phyloP scores from a whole-genome alignment of 2,113 vertebrate species.

The Nymphicus hollandicus region DNA sequence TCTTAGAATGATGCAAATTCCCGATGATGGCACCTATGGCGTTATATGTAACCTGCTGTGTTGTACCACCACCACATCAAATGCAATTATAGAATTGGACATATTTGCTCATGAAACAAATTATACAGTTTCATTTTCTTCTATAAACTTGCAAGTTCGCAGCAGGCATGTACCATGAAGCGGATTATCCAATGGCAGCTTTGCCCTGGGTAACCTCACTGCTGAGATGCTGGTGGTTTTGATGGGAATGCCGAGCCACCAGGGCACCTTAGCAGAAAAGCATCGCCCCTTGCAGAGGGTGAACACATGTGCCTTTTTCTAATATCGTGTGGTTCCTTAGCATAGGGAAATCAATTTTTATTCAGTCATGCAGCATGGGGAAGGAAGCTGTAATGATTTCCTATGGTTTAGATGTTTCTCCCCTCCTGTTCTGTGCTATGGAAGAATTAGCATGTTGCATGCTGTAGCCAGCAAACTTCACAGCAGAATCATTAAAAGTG shows the following conservation, averaged over 20 bases:
- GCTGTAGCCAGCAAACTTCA: neutral
- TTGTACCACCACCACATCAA: too few relatives aligned
- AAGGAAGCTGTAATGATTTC: neutral
- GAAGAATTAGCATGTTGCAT: neutral
- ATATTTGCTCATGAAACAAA: neutral
- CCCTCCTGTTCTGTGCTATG: neutral
- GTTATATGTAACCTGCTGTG: rapidly evolving
- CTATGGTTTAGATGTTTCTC: neutral
- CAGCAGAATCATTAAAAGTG: neutral
- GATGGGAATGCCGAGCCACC: neutral
- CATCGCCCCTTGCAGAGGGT: neutral
- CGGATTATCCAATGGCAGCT: neutral
- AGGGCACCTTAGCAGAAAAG: neutral
- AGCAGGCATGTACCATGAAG: neutral
- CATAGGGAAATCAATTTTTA: neutral
- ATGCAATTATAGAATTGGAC: too few relatives aligned
- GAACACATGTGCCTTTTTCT: neutral
- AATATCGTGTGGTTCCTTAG: neutral
- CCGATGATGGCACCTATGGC: neutral
- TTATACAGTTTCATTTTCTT: neutral
- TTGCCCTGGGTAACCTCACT: neutral
- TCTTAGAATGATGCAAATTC: too few relatives aligned
- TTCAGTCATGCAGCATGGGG: neutral
- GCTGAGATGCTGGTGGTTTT: neutral
- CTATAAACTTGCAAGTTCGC: neutral